A percentile compares a stretch with the other conserved stretches of the same genome.
phyloP scores from a whole-genome alignment of 30 jellyfish, hydroid and myxozoan genomes.

The Pelagia noctiluca region DNA sequence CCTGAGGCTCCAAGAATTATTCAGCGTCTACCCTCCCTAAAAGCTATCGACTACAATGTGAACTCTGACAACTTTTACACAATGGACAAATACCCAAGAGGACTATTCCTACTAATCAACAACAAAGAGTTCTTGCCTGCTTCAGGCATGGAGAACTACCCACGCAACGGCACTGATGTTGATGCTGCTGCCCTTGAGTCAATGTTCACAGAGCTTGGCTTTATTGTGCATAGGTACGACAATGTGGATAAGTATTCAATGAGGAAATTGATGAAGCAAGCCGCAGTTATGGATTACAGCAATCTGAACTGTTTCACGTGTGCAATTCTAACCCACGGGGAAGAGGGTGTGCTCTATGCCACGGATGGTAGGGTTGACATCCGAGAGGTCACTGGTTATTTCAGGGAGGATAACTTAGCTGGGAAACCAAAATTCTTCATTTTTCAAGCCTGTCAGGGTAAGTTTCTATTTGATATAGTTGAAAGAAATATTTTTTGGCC shows the following conservation, averaged over 20 bases:
- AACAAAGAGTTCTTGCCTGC: conserved; percentile 88
- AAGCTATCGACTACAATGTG: conserved; percentile 32
- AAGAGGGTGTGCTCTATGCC: conserved; percentile 97
- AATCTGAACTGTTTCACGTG: conserved; percentile 59
- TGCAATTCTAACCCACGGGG: conserved; percentile 95
- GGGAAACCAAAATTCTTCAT: conserved; percentile 95
- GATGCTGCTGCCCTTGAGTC: conserved; percentile 84
- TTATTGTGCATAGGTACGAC: conserved; percentile 67
- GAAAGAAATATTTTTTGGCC: background rate
- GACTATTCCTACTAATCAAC: conserved; percentile 74
- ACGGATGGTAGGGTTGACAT: conserved; percentile 94
- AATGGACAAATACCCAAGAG: conserved; percentile 92
- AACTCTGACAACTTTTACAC: conserved; percentile 76
- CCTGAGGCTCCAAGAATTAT: conserved; percentile 27
- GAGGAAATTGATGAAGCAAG: conserved; percentile 81
- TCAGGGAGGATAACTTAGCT: conserved; percentile 78
- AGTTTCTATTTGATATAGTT: background rate
- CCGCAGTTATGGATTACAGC: conserved; percentile 68
- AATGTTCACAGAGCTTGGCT: conserved; percentile 87
- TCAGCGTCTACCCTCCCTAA: conserved; percentile 42
- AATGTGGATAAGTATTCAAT: conserved; percentile 78
- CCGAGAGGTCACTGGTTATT: conserved; percentile 88
- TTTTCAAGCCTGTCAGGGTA: conserved; percentile 99
- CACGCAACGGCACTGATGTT: conserved; percentile 97
- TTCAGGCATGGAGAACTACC: conserved; percentile 92